Conservation (phyloP, 2,113 vertebrate genomes). For the Leucosticte australis region DNA sequence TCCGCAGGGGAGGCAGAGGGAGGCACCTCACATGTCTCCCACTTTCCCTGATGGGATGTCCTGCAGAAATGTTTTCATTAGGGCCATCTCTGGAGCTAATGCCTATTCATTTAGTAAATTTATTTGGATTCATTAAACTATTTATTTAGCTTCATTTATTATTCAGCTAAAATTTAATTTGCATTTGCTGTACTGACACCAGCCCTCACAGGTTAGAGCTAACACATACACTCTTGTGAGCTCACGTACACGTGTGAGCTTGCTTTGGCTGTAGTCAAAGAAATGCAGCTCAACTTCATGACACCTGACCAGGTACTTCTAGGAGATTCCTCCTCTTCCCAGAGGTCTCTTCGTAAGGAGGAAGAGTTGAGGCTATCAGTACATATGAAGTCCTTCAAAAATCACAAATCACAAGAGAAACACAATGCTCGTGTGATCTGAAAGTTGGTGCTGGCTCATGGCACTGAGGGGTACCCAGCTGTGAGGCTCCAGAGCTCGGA, state of each 20-base stretch:
- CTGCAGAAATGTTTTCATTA: neutral
- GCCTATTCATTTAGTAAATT: neutral
- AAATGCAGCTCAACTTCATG: neutral
- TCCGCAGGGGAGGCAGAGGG: neutral
- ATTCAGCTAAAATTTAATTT: neutral
- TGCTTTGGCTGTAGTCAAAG: neutral
- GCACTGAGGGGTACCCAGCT: rapidly evolving
- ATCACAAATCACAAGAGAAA: neutral
- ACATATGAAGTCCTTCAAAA: neutral
- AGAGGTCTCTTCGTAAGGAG: neutral
- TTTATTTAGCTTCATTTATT: neutral
- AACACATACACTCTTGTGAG: neutral
- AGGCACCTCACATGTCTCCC: neutral
- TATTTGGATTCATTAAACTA: neutral
- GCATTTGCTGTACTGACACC: neutral
- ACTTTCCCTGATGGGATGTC: neutral
- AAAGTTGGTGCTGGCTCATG: neutral
- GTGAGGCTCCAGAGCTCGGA: neutral
- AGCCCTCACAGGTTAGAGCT: neutral
- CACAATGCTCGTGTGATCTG: rapidly evolving
- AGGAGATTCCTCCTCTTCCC: neutral
- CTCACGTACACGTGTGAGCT: neutral
- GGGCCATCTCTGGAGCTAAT: neutral
- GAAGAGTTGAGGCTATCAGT: neutral
- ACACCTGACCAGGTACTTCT: neutral